phyloP scores from a whole-genome alignment of 2,113 vertebrate genomes.

The Octodon degus region DNA sequence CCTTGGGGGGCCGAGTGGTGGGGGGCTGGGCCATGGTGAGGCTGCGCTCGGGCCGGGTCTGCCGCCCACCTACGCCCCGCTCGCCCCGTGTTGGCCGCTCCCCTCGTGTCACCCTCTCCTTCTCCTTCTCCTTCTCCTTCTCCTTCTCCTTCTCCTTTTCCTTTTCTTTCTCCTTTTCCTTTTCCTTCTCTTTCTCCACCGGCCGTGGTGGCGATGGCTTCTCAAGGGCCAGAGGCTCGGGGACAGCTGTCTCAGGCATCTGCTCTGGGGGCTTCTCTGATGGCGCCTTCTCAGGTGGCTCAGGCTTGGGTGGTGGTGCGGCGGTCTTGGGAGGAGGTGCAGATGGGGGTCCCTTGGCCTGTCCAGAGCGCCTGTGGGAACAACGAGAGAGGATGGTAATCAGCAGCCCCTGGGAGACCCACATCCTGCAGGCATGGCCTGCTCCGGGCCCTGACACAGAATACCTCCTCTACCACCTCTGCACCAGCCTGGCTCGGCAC shows the following conservation, averaged over 20 bases:
- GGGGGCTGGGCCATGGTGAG: constrained; percentile 38
- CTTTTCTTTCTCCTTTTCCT: constrained; percentile 84
- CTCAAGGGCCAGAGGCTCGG: constrained; percentile 72
- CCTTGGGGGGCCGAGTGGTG: constrained; percentile 85
- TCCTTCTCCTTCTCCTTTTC: constrained; percentile 68
- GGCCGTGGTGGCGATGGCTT: constrained; percentile 62
- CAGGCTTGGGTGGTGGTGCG: constrained; percentile 67
- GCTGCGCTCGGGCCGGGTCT: constrained; percentile 67
- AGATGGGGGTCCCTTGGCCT: constrained; percentile 79
- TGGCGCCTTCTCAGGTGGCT: constrained; percentile 54
- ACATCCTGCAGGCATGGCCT: neutral
- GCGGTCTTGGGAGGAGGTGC: constrained; percentile 64
- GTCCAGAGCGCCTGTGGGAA: constrained; percentile 82
- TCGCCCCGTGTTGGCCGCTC: constrained; percentile 76
- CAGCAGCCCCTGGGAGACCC: neutral
- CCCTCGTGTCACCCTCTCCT: constrained; percentile 74
- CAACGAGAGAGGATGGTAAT: neutral
- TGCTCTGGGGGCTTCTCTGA: constrained; percentile 67
- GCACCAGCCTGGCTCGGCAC: neutral
- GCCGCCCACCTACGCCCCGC: constrained; percentile 67
- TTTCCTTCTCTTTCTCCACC: constrained; percentile 79
- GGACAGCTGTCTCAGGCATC: constrained; percentile 61
- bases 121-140: constrained; percentile 81
- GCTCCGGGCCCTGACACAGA: neutral
- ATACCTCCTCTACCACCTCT: neutral